A percentile compares a stretch with the other conserved stretches of the same genome.
These are phyloP conservation scores for Hybognathus amarus DNA, from an alignment of 2,797 vertebrate genomes.

Conservation along the genomic window DNA sequence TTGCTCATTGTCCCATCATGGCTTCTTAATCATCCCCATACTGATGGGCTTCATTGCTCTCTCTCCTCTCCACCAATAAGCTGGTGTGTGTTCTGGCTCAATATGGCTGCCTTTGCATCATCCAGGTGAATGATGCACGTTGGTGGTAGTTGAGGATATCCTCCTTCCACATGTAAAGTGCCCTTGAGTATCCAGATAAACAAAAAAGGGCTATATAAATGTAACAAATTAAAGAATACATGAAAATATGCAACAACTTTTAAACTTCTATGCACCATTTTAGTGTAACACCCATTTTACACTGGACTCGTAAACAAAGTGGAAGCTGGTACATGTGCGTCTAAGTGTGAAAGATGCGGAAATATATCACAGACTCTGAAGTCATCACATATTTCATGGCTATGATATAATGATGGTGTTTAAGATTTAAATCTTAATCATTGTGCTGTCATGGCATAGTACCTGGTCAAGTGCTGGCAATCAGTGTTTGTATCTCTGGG, in stretches of 20 bases:
- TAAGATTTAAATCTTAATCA: background rate
- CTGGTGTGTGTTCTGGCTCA: no score
- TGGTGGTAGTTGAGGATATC: no score
- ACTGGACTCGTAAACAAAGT: background rate
- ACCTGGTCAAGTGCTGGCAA: background rate
- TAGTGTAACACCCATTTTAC: background rate
- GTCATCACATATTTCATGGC: constrained; percentile 16
- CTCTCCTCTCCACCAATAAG: no score
- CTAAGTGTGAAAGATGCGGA: background rate
- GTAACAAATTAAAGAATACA: background rate
- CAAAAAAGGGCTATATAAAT: no score
- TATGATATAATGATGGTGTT: background rate
- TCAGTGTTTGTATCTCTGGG: constrained; percentile 18
- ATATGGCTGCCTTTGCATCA: no score
- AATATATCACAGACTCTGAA: background rate
- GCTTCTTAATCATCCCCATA: no score
- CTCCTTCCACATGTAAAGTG: no score
- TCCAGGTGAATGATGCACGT: no score
- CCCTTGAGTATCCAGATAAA: no score
- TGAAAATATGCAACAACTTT: background rate
- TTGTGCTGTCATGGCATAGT: background rate
- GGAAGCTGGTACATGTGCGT: background rate
- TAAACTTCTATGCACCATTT: background rate
- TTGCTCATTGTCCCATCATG: no score
- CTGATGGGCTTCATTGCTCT: no score